phyloP scores from a whole-genome alignment of 2,113 vertebrate species.

The Phainopepla nitens region DNA sequence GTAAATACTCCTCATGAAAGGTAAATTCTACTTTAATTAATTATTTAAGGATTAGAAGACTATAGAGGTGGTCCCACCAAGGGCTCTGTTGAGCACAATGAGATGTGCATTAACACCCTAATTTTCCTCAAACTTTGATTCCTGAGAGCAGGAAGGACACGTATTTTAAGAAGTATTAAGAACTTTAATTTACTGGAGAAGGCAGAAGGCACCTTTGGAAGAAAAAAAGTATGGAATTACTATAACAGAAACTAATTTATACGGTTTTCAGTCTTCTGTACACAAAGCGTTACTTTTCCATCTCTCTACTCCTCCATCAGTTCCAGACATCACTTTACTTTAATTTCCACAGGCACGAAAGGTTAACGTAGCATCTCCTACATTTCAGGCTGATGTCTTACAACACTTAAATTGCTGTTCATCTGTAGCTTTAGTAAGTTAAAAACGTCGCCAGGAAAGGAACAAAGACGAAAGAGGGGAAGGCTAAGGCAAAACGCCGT shows the following conservation, averaged over 20 bases:
- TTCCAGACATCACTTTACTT: background rate
- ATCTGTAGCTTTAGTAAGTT: background rate
- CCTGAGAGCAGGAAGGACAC: fast-evolving
- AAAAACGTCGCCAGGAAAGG: fast-evolving
- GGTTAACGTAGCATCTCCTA: fast-evolving
- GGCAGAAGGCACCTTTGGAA: background rate
- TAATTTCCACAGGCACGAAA: background rate
- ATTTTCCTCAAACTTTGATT: background rate
- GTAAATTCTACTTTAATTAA: background rate
- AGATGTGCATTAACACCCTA: background rate
- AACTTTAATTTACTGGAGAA: background rate
- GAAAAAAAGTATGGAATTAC: fast-evolving
- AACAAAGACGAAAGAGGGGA: background rate
- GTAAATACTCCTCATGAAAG: background rate
- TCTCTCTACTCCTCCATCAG: background rate
- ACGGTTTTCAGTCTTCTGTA: background rate
- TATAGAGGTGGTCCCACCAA: fast-evolving
- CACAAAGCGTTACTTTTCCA: background rate
- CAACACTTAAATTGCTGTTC: background rate
- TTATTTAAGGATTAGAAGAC: background rate
- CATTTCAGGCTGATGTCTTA: fast-evolving
- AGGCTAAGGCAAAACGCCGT: background rate
- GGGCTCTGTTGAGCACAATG: fast-evolving
- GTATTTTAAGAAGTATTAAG: background rate
- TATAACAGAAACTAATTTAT: background rate